A percentile compares a stretch with the other conserved stretches of the same genome.
Evolutionary conservation across 2,113 vertebrate genomes (phyloP).

Genomic region (Anarhynchus alexandrinus): DNA sequence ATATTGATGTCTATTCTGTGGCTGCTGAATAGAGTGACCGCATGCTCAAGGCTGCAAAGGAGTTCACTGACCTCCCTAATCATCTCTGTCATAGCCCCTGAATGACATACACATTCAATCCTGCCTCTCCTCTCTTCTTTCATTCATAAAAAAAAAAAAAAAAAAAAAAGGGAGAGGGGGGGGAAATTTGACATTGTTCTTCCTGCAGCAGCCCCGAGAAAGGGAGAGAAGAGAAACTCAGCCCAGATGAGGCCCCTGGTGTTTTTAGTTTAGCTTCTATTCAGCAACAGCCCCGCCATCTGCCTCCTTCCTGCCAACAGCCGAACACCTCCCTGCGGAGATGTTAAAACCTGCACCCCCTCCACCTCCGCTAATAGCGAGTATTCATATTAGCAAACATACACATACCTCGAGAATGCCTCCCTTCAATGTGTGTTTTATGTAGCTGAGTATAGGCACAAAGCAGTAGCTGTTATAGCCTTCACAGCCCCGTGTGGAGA

Average conservation of each 20-base stretch:
- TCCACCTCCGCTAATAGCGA: conserved; percentile 67
- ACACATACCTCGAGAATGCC: conserved; percentile 70
- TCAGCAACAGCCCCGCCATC: conserved; percentile 68
- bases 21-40: conserved; percentile 69
- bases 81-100: conserved; percentile 69
- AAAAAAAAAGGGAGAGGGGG: background rate
- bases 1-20: conserved; percentile 67
- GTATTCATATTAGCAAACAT: conserved; percentile 75
- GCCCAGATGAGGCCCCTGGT: conserved; percentile 68
- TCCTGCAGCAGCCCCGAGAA: conserved; percentile 50
- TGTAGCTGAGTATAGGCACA: conserved; percentile 67
- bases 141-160: conserved; percentile 69
- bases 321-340: conserved; percentile 71
- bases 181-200: conserved; percentile 64
- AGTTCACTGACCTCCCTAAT: conserved; percentile 74
- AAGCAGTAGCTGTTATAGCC: conserved; percentile 73
- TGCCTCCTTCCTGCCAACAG: conserved; percentile 71
- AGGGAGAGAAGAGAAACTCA: conserved; percentile 37
- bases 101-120: conserved; percentile 72
- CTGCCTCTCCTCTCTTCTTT: conserved; percentile 67
- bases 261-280: conserved; percentile 70
- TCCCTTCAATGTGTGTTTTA: conserved; percentile 75
- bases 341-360: conserved; percentile 66
- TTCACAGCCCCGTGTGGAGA: conserved; percentile 70
- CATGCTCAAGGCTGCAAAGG: conserved; percentile 64